Evolutionary conservation across 1,140 invertebrate species (phyloP).

Genomic region (Mamestra configurata): DNA sequence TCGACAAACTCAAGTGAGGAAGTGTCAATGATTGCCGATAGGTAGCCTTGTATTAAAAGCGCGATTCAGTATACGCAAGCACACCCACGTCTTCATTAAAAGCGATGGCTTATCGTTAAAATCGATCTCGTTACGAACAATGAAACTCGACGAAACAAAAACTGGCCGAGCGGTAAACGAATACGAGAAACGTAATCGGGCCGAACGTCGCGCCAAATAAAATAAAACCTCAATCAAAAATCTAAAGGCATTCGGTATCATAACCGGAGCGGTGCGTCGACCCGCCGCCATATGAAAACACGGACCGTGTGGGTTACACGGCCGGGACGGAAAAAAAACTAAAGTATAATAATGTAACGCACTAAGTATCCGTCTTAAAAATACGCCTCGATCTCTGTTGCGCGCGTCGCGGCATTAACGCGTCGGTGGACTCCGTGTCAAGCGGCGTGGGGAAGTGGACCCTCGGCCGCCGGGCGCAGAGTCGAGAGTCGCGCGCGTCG

Average conservation of each 20-base stretch:
- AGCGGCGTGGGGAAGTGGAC: slow-evolving; percentile 43
- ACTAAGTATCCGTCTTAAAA: slow-evolving; percentile 86
- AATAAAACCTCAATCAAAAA: slow-evolving; percentile 86
- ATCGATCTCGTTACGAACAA: slow-evolving; percentile 85
- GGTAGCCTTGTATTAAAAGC: slow-evolving; percentile 51
- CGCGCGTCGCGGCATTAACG: slow-evolving; percentile 78
- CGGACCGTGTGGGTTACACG: slow-evolving; percentile 78
- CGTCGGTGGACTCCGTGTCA: slow-evolving; percentile 66
- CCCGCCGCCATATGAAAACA: slow-evolving; percentile 71
- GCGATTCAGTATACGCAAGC: slow-evolving; percentile 58
- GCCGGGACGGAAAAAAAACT: slow-evolving; percentile 73
- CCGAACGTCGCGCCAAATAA: slow-evolving; percentile 78
- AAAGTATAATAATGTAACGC: slow-evolving; percentile 85
- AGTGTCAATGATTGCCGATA: slow-evolving; percentile 55
- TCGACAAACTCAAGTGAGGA: slow-evolving; percentile 52
- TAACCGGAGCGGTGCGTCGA: slow-evolving; percentile 83
- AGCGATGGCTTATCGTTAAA: slow-evolving; percentile 79
- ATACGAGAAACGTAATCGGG: slow-evolving; percentile 84
- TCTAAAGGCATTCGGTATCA: slow-evolving; percentile 82
- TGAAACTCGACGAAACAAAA: slow-evolving; percentile 83
- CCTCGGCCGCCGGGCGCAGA: slow-evolving; percentile 22
- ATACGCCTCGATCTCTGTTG: slow-evolving; percentile 82
- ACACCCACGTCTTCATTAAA: slow-evolving; percentile 85
- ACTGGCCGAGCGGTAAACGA: slow-evolving; percentile 78
- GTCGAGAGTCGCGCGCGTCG: slow-evolving; percentile 43